Conservation (phyloP, 2,113 vertebrate species). For the Nerophis lumbriciformis region DNA sequence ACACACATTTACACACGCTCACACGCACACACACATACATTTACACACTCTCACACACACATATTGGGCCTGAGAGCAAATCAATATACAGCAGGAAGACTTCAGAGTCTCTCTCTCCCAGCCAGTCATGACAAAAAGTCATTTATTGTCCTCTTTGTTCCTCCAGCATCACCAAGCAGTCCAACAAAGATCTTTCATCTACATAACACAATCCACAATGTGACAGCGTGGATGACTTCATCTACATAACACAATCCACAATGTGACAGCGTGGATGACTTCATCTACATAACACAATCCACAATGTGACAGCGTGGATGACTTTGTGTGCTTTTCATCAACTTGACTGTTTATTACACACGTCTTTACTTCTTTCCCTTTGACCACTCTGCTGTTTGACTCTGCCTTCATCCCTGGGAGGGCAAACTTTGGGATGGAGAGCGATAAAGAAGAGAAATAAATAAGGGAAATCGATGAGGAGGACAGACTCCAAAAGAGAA, state of each 20-base stretch:
- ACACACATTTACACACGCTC: not conserved
- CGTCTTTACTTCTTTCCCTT: not conserved
- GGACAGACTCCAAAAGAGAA: conserved; percentile 21
- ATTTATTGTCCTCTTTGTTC: conserved; percentile 19
- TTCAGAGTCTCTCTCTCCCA: conserved; percentile 10
- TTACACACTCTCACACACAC: conserved; percentile 25
- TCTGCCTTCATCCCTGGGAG: conserved; percentile 8
- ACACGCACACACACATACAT: conserved; percentile 30
- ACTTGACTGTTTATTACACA: not conserved
- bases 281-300: not conserved
- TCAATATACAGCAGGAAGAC: conserved; percentile 40
- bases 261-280: not conserved
- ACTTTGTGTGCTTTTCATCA: not conserved
- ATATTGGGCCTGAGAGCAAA: conserved; percentile 41
- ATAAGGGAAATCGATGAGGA: conserved; percentile 16
- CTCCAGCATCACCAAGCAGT: not conserved
- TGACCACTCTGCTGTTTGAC: not conserved
- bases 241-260: not conserved
- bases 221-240: not conserved
- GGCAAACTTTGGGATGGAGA: conserved; percentile 2
- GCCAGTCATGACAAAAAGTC: conserved; percentile 12
- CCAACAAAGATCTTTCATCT: conserved; percentile 7
- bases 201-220: not conserved
- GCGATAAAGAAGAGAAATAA: conserved; percentile 20
- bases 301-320: not conserved